Base-by-base conservation (phyloP, 2,888 invertebrate species). In the Hedya salicella region DNA sequence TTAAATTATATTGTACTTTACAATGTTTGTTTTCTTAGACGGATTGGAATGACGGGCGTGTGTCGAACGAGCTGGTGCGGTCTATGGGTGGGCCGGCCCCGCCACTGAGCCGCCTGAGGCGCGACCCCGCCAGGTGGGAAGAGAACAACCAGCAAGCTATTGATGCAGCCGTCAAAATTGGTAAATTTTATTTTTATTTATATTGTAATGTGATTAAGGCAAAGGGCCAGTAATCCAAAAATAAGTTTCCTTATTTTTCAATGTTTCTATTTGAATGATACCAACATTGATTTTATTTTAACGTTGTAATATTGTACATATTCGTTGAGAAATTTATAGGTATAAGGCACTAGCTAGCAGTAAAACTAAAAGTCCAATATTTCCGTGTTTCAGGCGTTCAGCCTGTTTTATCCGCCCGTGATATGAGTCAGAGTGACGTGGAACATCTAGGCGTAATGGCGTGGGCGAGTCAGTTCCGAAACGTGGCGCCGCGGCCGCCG, bases 391-490 rank as follows among this genome's bases (percentile, higher is more conserved):
- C 73, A 87, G 97, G 97, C 46, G 96, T 99, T 0, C 96, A 98
- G 77, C 97, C 98, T 2, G 95, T 99, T 46, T 89, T 99, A 67
- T 95, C 97, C 74, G 96, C 99, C 13, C 97, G 96, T 82, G 98
- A 99, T 80, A 97, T 99, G 96, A 96, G 97, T 40, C 98, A 98
- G 83, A 96, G 96, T 42, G 97, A 98, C 81, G 97, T 98, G 5
- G 99, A 99, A 82, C 98, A 99, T 91, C 93, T 99, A 73, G 99
- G 98, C 9, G 97, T 99, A 66, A 99, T 99, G 99, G 97, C 99
- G 0, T 98, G 99, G 88, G 97, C 97, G 0, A 97, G 98, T 0
- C 95, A 97, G 82, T 96, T 97, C 88, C 96, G 97, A 74, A 25
- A 25, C 25, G 25, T 25, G 5, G 25, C 25, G 5, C 25, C 25